phyloP scores from a whole-genome alignment of 2,797 vertebrate genomes.

The Mallotus villosus region DNA sequence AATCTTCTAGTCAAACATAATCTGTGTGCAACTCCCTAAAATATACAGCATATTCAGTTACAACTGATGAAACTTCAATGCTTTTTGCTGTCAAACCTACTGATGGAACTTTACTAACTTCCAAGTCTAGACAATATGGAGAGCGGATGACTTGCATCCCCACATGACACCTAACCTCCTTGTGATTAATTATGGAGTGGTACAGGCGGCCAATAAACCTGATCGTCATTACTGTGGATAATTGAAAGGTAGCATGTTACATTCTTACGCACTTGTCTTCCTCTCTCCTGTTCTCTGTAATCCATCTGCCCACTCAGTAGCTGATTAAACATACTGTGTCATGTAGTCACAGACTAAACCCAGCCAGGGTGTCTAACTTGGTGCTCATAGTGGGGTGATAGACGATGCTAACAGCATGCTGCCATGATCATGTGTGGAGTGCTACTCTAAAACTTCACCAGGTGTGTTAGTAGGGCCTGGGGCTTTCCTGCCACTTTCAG shows the following conservation, averaged over 20 bases:
- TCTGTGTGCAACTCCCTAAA: constrained; percentile 19
- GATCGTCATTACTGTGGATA: constrained; percentile 44
- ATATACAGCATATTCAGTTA: no score
- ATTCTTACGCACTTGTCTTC: background rate
- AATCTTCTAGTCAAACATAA: constrained; percentile 24
- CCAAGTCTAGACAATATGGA: background rate
- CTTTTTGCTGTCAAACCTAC: no score
- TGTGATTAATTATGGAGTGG: constrained; percentile 23
- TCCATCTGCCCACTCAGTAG: constrained; percentile 43
- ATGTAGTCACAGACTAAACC: no score
- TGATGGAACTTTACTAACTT: no score
- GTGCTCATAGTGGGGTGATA: background rate
- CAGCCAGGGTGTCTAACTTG: constrained; percentile 3
- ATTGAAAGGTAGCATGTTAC: background rate
- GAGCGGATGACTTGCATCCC: background rate
- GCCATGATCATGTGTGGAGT: background rate
- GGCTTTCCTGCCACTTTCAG: no score
- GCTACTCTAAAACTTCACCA: background rate
- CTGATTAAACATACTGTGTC: constrained; percentile 45
- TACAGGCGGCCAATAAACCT: constrained; percentile 9
- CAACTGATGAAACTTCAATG: no score
- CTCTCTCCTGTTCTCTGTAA: constrained; percentile 5
- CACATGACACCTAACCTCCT: constrained; percentile 3
- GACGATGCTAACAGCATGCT: background rate
- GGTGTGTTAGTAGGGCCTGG: background rate